phyloP scores from a whole-genome alignment of 2,797 vertebrate species.

The Phylloscopus collybita region DNA sequence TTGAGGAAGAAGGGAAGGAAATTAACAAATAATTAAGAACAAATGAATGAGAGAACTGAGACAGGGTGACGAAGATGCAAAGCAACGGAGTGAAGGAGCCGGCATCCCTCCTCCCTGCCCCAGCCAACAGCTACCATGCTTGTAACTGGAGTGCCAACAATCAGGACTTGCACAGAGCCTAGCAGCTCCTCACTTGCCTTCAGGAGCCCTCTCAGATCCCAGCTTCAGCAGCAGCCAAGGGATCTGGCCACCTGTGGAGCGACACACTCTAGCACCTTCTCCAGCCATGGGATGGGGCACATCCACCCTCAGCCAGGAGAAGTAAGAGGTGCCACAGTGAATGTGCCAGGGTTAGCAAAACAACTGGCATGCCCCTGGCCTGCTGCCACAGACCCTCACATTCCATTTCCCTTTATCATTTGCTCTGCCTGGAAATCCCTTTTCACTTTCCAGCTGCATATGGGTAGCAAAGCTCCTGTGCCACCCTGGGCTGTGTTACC shows the following conservation, averaged over 20 bases:
- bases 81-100: slow-evolving; percentile 16
- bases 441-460: slow-evolving; percentile 32
- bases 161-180: not conserved
- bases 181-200: not conserved
- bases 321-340: not conserved
- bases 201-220: not conserved
- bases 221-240: not conserved
- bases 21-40: slow-evolving; percentile 68
- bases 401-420: not conserved
- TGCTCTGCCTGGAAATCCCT: slow-evolving; percentile 27
- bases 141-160: not conserved
- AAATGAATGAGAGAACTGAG: slow-evolving; percentile 48
- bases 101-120: not conserved
- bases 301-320: not conserved
- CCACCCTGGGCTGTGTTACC: slow-evolving; percentile 31
- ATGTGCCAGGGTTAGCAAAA: not conserved
- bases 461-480: slow-evolving; percentile 38
- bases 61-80: not conserved
- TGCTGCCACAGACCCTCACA: not conserved
- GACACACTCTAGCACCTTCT: not conserved
- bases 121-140: not conserved
- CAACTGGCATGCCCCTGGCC: not conserved
- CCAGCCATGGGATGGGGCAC: not conserved
- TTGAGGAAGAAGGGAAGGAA: slow-evolving; percentile 63
- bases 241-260: not conserved